Percentiles rank a stretch among this genome's conserved stretches.
These are phyloP conservation scores for Nothoprocta pentlandii DNA, from an alignment of 2,113 vertebrate genomes.

Conservation along the genomic window DNA sequence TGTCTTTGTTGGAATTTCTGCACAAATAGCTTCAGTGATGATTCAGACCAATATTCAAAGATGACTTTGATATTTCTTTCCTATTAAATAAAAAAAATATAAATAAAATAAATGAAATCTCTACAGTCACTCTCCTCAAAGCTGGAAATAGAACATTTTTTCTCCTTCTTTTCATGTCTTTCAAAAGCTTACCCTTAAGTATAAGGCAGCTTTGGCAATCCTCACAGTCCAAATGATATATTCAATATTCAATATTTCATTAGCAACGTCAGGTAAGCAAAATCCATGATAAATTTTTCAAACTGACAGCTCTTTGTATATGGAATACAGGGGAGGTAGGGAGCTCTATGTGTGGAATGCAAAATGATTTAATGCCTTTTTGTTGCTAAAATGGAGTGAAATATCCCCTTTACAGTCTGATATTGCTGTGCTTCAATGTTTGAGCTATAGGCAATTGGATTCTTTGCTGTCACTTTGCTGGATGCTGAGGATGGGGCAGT, in stretches of 20 bases:
- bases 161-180: background rate
- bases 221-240: background rate
- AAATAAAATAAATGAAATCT: background rate
- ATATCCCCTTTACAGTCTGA: background rate
- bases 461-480: background rate
- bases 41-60: background rate
- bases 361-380: background rate
- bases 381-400: background rate
- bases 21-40: background rate
- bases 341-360: background rate
- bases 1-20: background rate
- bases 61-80: background rate
- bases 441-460: background rate
- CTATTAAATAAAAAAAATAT: background rate
- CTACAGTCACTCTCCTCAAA: background rate
- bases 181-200: background rate
- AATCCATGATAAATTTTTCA: background rate
- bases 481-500: background rate
- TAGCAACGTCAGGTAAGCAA: background rate
- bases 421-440: rapidly evolving
- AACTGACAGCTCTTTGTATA: background rate
- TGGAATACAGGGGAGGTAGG: background rate
- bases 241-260: background rate
- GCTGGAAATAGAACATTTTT: background rate
- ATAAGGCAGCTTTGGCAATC: background rate